Percentiles rank a stretch among this genome's conserved stretches.
Evolutionary conservation across 2,797 vertebrate species (phyloP).

Genomic region (Pyrocephalus nanus): DNA sequence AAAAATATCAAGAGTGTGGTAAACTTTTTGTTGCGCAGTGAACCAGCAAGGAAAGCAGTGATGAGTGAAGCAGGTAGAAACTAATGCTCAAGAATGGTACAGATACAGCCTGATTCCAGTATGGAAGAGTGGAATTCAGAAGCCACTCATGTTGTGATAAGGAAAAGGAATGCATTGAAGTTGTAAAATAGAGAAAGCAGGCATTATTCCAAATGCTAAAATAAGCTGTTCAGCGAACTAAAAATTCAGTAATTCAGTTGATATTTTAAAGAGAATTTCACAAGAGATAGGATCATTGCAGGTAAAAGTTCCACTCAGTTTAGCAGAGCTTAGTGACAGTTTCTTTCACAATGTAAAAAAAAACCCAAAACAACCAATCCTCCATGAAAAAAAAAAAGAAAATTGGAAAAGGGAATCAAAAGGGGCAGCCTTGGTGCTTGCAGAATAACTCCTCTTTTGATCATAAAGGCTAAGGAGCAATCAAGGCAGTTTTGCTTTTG

Average conservation of each 20-base stretch:
- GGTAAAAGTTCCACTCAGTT: not conserved
- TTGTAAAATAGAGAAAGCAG: not conserved
- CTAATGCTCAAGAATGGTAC: not conserved
- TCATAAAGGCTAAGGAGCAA: not conserved
- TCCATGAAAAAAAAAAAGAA: not conserved
- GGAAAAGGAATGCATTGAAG: not conserved
- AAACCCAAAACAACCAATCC: accelerated
- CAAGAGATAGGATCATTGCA: not conserved
- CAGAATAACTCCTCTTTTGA: not conserved
- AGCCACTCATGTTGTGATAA: not conserved
- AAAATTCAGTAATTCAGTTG: not conserved
- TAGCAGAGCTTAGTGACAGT: not conserved
- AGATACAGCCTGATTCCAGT: not conserved
- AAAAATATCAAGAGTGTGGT: not conserved
- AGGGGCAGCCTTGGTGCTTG: not conserved
- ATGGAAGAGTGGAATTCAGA: not conserved
- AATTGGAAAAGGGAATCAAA: not conserved
- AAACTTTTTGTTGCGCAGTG: not conserved
- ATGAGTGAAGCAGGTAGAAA: not conserved
- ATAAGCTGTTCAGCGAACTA: not conserved
- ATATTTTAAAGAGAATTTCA: not conserved
- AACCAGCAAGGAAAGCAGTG: not conserved
- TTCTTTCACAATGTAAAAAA: not conserved
- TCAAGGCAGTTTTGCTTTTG: not conserved
- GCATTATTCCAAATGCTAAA: not conserved